Evolutionary conservation across 2,797 vertebrate genomes (phyloP), one percentile per base, ranked within the genome.

Genomic region (Melanotaenia parkinsoni): DNA sequence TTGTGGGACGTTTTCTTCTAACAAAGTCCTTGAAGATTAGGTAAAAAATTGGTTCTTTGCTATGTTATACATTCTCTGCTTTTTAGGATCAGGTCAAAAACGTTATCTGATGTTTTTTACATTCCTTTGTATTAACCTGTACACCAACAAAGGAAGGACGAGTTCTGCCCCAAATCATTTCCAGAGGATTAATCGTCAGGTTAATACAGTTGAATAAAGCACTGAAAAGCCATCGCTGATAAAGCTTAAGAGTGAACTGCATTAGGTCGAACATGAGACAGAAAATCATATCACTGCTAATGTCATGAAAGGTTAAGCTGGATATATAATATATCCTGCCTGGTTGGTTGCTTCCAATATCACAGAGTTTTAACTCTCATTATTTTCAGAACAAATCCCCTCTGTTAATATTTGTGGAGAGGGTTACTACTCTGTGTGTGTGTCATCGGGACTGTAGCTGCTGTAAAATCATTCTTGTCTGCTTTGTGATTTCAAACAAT

Each of bases 161-260:
- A n/a, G 22, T 12, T 58, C 10, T 45, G 0, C 10, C 0, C n/a
- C 3, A 13, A 28, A 67, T 60, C 22, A 32, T 66, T 63, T 24
- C 3, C 57, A 9, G 14, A 72, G 74, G 72, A 70, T 82, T 69
- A 43, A 69, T 73, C 54, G 11, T 72, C 14, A 16, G 69, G 66
- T 78, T 71, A 80, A 80, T 75, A 40, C 43, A 22, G 22, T 10
- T 26, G 20, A 65, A 24, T 20, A 2, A 26, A 70, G 30, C 30
- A 5, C 32, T 4, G 5, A 40, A 26, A 37, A 32, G 26, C 57
- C 37, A 30, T 22, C 13, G 50, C 47, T 60, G 10, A 32, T 28
- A n/a, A n/a, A 24, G 67, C 33, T 66, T 10, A 22, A 37, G 38
- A 26, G 14, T 57, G 32, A 69, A 54, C 18, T 53, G 7, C 16